Conservation (phyloP, 1,140 invertebrate species). For the Drosophila sucinea region DNA sequence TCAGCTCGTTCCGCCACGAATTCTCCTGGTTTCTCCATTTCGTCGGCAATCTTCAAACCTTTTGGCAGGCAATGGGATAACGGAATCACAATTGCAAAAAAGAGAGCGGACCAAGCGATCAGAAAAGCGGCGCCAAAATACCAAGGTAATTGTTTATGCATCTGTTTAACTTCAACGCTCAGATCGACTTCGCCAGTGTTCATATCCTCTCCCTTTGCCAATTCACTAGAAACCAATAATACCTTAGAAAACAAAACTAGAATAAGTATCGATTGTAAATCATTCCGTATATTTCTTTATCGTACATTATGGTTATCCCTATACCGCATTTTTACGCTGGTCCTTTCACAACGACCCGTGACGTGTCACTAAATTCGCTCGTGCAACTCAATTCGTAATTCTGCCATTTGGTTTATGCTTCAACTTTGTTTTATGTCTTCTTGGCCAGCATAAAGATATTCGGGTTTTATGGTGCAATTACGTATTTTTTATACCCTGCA, state of each 20-base stretch:
- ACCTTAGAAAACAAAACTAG: not conserved
- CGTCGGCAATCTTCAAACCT: slow-evolving; percentile 48
- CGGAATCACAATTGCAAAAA: slow-evolving; percentile 62
- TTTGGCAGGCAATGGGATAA: slow-evolving; percentile 58
- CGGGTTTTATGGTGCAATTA: slow-evolving; percentile 40
- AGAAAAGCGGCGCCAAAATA: slow-evolving; percentile 65
- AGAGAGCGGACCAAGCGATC: slow-evolving; percentile 64
- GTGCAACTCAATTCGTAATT: slow-evolving; percentile 27
- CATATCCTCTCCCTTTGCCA: slow-evolving; percentile 17
- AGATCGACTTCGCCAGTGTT: not conserved
- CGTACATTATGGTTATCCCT: not conserved
- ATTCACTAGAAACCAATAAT: slow-evolving; percentile 22
- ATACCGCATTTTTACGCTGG: slow-evolving; percentile 21
- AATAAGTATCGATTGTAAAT: not conserved
- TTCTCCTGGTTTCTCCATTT: slow-evolving; percentile 44
- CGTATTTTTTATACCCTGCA: not conserved
- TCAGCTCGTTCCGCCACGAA: slow-evolving; percentile 75
- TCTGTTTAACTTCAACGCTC: not conserved
- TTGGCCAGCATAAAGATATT: slow-evolving; percentile 54
- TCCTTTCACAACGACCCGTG: slow-evolving; percentile 25
- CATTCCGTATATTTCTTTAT: not conserved
- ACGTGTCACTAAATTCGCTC: slow-evolving; percentile 23
- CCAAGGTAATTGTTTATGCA: slow-evolving; percentile 51
- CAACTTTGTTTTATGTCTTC: slow-evolving; percentile 40
- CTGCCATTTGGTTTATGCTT: not conserved